Conservation (phyloP, 2,888 invertebrate species). For the Tenthredo distinguenda region DNA sequence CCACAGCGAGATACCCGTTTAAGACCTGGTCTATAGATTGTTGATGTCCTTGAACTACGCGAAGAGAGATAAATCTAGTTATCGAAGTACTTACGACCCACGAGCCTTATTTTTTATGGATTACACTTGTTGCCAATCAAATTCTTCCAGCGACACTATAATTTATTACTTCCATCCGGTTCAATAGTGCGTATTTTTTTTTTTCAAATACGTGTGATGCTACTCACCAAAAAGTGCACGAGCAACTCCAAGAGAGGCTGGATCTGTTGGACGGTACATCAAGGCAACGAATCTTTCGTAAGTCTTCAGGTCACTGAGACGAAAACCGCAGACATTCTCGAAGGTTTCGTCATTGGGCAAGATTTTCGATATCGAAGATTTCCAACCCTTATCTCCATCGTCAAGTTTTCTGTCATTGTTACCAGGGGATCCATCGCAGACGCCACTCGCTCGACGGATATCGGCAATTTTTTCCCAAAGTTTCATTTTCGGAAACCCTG, state of each 20-base stretch:
- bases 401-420: not conserved
- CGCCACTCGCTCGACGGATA: conserved; percentile 1
- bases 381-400: conserved; percentile 18
- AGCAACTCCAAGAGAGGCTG: conserved; percentile 88
- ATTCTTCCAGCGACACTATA: not conserved
- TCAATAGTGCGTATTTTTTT: not conserved
- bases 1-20: conserved; percentile 18
- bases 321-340: conserved; percentile 66
- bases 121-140: not conserved
- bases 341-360: conserved; percentile 55
- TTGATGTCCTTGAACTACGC: conserved; percentile 1
- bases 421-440: not conserved
- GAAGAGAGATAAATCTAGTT: not conserved
- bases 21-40: conserved; percentile 22
- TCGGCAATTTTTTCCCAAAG: not conserved
- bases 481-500: conserved; percentile 28
- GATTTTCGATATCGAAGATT: not conserved
- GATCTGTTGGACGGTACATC: conserved; percentile 85
- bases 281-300: conserved; percentile 79
- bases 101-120: not conserved
- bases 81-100: not conserved
- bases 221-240: conserved; percentile 90
- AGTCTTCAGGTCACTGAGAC: conserved; percentile 67
- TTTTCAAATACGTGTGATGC: not conserved
- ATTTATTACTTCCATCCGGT: not conserved